phyloP scores from a whole-genome alignment of 1,140 invertebrate genomes.

The Laupala kohalensis region DNA sequence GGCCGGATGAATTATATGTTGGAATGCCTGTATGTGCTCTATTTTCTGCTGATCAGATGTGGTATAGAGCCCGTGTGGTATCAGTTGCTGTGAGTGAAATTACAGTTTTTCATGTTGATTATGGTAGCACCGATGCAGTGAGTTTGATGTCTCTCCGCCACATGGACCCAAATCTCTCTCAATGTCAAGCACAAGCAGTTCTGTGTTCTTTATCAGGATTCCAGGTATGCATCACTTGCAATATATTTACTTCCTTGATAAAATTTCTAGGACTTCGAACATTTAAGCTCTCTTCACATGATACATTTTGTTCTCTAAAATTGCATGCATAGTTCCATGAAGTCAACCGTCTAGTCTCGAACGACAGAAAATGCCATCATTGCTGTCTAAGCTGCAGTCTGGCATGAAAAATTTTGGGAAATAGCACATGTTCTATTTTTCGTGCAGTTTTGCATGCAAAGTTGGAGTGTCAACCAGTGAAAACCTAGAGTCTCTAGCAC shows the following conservation, averaged over 20 bases:
- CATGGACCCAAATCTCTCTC: slow-evolving; percentile 48
- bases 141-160: slow-evolving; percentile 37
- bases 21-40: slow-evolving; percentile 58
- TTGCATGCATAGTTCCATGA: not conserved
- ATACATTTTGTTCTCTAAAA: not conserved
- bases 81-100: slow-evolving; percentile 29
- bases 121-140: slow-evolving; percentile 53
- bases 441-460: too few relatives aligned
- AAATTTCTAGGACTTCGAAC: too few relatives aligned
- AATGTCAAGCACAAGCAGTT: slow-evolving; percentile 55
- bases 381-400: too few relatives aligned
- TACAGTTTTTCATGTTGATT: slow-evolving; percentile 57
- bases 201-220: slow-evolving; percentile 51
- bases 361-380: too few relatives aligned
- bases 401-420: too few relatives aligned
- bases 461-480: too few relatives aligned
- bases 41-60: slow-evolving; percentile 51
- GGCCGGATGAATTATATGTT: slow-evolving; percentile 31
- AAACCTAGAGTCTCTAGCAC: too few relatives aligned
- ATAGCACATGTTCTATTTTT: too few relatives aligned
- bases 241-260: too few relatives aligned
- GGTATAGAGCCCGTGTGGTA: slow-evolving; percentile 55
- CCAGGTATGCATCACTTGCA: too few relatives aligned
- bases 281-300: too few relatives aligned
- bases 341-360: too few relatives aligned